Evolutionary conservation across 2,888 invertebrate genomes (phyloP), one percentile per base, ranked within the genome.

Genomic region (Xiphydria camelus): DNA sequence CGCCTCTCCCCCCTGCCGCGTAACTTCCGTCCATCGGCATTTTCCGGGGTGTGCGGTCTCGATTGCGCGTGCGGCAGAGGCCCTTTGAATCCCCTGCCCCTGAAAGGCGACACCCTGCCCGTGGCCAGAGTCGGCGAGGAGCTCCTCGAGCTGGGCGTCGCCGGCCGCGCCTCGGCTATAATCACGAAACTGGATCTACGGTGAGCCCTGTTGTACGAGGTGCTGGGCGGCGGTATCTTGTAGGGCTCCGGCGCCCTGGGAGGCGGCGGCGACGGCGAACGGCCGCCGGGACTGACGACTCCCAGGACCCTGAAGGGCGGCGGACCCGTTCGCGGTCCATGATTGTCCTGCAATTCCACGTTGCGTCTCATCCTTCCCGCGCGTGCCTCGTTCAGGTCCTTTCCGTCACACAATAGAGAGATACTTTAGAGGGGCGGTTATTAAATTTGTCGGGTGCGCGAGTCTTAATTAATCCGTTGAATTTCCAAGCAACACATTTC

Each of bases 151-250:
- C 53, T 58, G 21, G 70, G 65, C 10, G 78, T 75, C 31, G 75
- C 72, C 3, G 83, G 79, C 3, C 80, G 75, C 37, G 77, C 68
- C 53, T 85, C 84, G 9, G 83, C 79, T 45, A 88, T 78, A 55
- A 88, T 87, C 49, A 86, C 85, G 69, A 88, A 88, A 3, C 86
- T 84, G 4, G 84, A 80, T 67, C 85, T 84, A 44, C 82, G 80
- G 62, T 86, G 85, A 45, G 82, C 77, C 47, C 85, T 81, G 15
- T 78, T 73, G 32, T 77, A 77, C 54, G 64, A 55, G 15, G 54
- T 45, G 29, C 46, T 20, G 36, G 65, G 38, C 12, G 67, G 59
- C 6, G 61, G 61, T 47, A 75, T 51, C 48, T 73, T 74, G 60
- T 75, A 75, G 1, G 75, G 74, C 37, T 75, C 75, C 19, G 74